Evolutionary conservation across 2,888 invertebrate genomes (phyloP), one percentile per base, ranked within the genome.

Genomic region (Andricus curvator): DNA sequence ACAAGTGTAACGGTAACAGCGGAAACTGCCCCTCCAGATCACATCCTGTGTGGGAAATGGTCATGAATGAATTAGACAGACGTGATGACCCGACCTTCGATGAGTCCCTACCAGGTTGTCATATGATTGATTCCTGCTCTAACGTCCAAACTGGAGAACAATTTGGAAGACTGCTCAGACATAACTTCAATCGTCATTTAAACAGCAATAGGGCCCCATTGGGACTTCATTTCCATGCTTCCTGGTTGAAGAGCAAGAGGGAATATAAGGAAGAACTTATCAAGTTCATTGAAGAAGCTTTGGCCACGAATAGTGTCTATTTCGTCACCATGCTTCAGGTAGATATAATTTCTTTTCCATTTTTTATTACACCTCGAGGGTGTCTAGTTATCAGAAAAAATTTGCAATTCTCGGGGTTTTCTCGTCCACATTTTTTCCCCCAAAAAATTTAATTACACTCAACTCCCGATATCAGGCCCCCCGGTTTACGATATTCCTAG

Each of bases 11-110:
- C 93, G 98, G 98, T 84, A 98, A 98, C 92, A 97, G 97, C 22
- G 97, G 97, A 91, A 98, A 98, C 93, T 98, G 98, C 90, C 98
- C 98, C 33, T 97, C 97, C 74, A 94, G 96, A 91, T 97, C 97
- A 89, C 98, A 98, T 90, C 98, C 98, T 41, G 97, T 98, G 65
- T 98, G 98, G 98, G 98, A 98, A 93, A 98, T 98, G 96, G 98
- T 98, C 78, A 97, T 98, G 97, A 98, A 98, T 92, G 98, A 98
- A 92, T 93, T 98, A 87, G 98, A 98, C 93, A 95, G 98, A 93
- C 95, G 98, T 93, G 98, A 98, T 92, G 98, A 98, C 90, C 98
- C 98, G 6, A 97, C 97, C 8, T 98, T 98, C 92, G 98, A 98
- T 90, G 98, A 98, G 93, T 97, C 97, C 6, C 94, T 98, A 80